A percentile compares a stretch with the other conserved stretches of the same genome.
phyloP scores from a whole-genome alignment of 1,140 invertebrate genomes.

The Drosophila arawakana region DNA sequence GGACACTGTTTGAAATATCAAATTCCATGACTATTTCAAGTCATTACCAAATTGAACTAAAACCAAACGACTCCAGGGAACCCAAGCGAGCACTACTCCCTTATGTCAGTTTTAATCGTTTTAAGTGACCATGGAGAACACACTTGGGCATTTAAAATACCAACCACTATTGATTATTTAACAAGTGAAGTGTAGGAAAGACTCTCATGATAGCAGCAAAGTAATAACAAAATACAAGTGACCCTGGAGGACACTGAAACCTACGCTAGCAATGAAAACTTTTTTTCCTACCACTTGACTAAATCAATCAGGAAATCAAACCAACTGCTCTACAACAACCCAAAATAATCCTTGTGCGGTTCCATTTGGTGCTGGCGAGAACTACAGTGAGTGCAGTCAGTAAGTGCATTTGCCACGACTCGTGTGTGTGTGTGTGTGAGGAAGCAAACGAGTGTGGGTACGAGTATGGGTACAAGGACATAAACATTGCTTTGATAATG shows the following conservation, averaged over 20 bases:
- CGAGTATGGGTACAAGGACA: constrained; percentile 8
- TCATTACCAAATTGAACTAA: background rate
- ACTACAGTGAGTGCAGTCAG: background rate
- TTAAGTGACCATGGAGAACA: constrained; percentile 3
- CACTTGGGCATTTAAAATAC: too few species aligned
- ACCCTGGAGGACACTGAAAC: background rate
- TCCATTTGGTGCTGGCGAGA: too few species aligned
- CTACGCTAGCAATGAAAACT: background rate
- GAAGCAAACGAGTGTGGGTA: background rate
- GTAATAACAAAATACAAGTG: constrained; percentile 1
- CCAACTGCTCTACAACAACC: too few species aligned
- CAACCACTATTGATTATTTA: background rate
- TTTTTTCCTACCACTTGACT: background rate
- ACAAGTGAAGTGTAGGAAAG: background rate
- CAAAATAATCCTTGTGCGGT: too few species aligned
- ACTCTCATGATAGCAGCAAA: background rate
- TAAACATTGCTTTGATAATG: constrained; percentile 67
- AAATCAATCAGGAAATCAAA: background rate
- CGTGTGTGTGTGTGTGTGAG: constrained; percentile 23
- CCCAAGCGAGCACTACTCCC: background rate
- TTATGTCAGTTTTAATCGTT: background rate
- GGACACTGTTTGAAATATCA: background rate
- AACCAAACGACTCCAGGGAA: too few species aligned
- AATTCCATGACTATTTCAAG: background rate
- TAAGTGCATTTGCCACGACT: constrained; percentile 16